These are phyloP conservation scores for Cheilosia grossa DNA, from an alignment of 2,888 invertebrate genomes.

Conservation along the genomic window DNA sequence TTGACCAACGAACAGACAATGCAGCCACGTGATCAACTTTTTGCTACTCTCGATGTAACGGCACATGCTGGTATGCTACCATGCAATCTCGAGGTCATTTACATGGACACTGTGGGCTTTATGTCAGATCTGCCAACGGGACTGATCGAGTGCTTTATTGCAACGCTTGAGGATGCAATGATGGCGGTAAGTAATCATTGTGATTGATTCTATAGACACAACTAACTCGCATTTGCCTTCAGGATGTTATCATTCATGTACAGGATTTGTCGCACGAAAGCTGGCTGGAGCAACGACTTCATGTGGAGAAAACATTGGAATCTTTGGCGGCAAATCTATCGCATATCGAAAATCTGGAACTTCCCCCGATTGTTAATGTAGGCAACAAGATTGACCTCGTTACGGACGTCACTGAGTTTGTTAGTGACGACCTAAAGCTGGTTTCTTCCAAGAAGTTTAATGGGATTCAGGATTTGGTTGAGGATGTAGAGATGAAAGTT, in stretches of 20 bases:
- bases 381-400: conserved; percentile 90
- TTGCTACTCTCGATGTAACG: conserved; percentile 94
- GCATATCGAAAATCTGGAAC: conserved; percentile 58
- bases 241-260: conserved; percentile 92
- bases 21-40: conserved; percentile 89
- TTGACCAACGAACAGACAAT: conserved; percentile 88
- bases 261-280: conserved; percentile 91
- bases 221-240: conserved; percentile 75
- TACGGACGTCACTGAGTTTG: conserved; percentile 33
- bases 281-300: conserved; percentile 86
- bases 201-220: not conserved
- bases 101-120: conserved; percentile 94
- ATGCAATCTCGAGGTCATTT: conserved; percentile 87
- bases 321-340: conserved; percentile 83
- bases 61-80: conserved; percentile 89
- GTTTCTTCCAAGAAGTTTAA: conserved; percentile 84
- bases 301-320: conserved; percentile 87
- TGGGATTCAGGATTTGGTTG: conserved; percentile 81
- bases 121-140: conserved; percentile 92
- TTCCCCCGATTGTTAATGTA: conserved; percentile 86
- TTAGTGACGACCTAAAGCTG: conserved; percentile 78
- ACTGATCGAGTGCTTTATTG: conserved; percentile 90
- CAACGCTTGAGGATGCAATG: conserved; percentile 92
- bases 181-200: conserved; percentile 83
- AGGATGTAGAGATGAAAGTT: conserved; percentile 82